Conservation (phyloP, 2,797 vertebrate genomes). For the Gallinago nigripennis region DNA sequence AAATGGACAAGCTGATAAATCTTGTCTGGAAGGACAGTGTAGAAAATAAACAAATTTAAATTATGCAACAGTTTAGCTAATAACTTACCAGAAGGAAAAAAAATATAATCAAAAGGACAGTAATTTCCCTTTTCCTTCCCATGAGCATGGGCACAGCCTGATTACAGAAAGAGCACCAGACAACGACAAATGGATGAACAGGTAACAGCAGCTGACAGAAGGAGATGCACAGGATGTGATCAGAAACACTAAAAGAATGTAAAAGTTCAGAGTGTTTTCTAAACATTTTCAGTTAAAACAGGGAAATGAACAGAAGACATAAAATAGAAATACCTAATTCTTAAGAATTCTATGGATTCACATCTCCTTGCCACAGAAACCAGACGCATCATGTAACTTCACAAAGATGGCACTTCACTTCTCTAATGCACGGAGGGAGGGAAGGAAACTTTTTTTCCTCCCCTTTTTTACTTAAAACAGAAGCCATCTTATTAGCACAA, state of each 20-base stretch:
- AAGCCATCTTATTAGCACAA: not conserved
- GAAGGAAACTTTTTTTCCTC: not conserved
- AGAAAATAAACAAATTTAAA: not conserved
- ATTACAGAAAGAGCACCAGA: not conserved
- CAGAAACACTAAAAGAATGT: not conserved
- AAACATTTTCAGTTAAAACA: not conserved
- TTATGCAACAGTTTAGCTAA: not conserved
- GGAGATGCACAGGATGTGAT: not conserved
- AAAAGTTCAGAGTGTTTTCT: not conserved
- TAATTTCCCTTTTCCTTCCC: not conserved
- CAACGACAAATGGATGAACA: not conserved
- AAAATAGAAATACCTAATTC: not conserved
- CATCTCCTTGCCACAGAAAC: not conserved
- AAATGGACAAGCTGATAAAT: not conserved
- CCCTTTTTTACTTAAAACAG: not conserved
- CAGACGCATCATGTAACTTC: not conserved
- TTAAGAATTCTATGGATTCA: not conserved
- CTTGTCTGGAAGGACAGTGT: not conserved
- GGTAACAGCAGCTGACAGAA: not conserved
- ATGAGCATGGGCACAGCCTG: not conserved
- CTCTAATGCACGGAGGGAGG: rapidly evolving
- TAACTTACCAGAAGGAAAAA: not conserved
- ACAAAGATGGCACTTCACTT: not conserved
- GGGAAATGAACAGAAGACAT: not conserved
- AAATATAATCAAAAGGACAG: not conserved